These are phyloP conservation scores for Protodeltote pygarga DNA, from an alignment of 2,888 invertebrate species.

Conservation along the genomic window DNA sequence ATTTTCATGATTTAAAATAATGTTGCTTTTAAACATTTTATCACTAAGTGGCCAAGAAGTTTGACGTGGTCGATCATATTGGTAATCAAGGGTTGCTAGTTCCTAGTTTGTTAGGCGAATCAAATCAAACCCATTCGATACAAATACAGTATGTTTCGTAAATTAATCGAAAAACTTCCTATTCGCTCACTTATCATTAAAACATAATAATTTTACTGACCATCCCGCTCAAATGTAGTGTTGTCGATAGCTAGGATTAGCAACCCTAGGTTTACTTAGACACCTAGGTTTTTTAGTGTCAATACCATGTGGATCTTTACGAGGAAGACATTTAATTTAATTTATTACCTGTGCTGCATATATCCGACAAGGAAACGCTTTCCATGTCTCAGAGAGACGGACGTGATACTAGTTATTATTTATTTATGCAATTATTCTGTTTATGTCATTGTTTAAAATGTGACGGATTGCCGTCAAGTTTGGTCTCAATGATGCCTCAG, in stretches of 20 bases:
- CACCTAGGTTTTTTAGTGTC: slow-evolving; percentile 2
- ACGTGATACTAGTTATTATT: slow-evolving; percentile 46
- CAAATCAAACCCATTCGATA: no score
- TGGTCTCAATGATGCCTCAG: slow-evolving; percentile 18
- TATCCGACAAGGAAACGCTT: slow-evolving; percentile 40
- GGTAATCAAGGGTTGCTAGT: no score
- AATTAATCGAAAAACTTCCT: not conserved
- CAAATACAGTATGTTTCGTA: no score
- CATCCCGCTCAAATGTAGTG: not conserved
- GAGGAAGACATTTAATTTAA: slow-evolving; percentile 29
- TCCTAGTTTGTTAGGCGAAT: no score
- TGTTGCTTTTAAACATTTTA: no score
- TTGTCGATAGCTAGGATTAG: not conserved
- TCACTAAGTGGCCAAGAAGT: no score
- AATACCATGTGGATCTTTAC: slow-evolving; percentile 23
- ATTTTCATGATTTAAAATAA: no score
- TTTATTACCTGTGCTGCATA: slow-evolving; percentile 31
- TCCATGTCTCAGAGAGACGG: slow-evolving; percentile 38
- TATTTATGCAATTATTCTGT: slow-evolving; percentile 30
- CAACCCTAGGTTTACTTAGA: slow-evolving; percentile 12
- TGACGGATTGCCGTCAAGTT: slow-evolving; percentile 21
- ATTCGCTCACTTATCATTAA: slow-evolving; percentile 1
- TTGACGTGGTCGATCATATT: no score
- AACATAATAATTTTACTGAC: not conserved
- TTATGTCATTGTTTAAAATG: slow-evolving; percentile 12